phyloP scores from a whole-genome alignment of 2,888 invertebrate species.

The Sycophila texana region DNA sequence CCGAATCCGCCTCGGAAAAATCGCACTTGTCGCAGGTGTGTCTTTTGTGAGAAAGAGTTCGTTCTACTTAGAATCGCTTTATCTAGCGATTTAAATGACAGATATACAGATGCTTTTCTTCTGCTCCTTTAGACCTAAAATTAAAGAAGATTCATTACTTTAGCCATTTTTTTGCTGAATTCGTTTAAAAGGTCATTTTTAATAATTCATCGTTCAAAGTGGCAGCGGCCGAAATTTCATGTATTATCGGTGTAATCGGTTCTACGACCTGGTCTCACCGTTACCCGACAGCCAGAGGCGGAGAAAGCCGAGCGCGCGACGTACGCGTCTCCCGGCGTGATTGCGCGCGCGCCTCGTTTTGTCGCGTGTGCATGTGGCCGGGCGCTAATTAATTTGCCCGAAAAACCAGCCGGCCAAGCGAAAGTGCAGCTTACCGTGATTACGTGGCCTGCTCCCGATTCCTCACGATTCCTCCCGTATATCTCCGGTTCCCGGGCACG shows the following conservation, averaged over 20 bases:
- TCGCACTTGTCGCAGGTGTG: neutral
- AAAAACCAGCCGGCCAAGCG: conserved; percentile 50
- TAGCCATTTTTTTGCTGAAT: too few relatives aligned
- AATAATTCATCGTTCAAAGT: too few relatives aligned
- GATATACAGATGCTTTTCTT: too few relatives aligned
- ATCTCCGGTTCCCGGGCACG: neutral
- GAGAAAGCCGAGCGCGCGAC: conserved; percentile 22
- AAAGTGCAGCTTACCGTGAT: conserved; percentile 46
- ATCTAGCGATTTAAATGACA: neutral
- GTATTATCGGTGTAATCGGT: neutral
- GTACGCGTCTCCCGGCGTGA: neutral
- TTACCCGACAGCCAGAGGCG: conserved; percentile 7
- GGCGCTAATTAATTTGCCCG: conserved; percentile 56
- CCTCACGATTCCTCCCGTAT: neutral
- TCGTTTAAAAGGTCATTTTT: too few relatives aligned
- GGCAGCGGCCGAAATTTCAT: too few relatives aligned
- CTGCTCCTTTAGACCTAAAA: too few relatives aligned
- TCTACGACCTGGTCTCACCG: neutral
- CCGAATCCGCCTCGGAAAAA: neutral
- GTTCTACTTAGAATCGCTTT: too few relatives aligned
- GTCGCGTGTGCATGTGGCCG: neutral
- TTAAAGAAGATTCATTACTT: too few relatives aligned
- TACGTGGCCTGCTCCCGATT: conserved; percentile 22
- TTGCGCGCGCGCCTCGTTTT: conserved; percentile 18
- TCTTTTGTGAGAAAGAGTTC: neutral